Evolutionary conservation across 2,113 vertebrate species (phyloP), one percentile per base, ranked within the genome.

Genomic region (Burhinus oedicnemus): DNA sequence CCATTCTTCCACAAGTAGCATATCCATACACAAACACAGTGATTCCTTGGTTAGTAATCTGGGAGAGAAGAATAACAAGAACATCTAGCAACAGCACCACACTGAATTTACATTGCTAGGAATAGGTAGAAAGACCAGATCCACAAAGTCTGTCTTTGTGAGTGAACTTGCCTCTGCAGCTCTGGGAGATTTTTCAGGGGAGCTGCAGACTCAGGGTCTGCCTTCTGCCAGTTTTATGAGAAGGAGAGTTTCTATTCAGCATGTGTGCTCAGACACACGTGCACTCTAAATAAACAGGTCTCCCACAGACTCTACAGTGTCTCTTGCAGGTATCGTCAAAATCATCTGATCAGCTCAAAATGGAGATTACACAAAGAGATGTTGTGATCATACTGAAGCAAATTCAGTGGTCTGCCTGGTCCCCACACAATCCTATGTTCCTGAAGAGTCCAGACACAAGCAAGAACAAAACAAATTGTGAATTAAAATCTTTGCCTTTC

Each of bases 251-350:
- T 84, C 78, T 26, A 20, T 44, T 61, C 58, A 44, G 40, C 21
- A 3, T 7, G 5, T 30, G 29, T 61, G 18, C 45, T 76, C 4
- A 0, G 38, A 34, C 42, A 69, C 20, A 11, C 6, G 2, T 2
- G 12, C n/a, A 17, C 18, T 65, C 42, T 55, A n/a, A 83, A 44
- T 18, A 83, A 83, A 70, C 15, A 71, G 11, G 45, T 30, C 25
- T 36, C 38, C 38, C 66, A 27, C 34, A 65, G 51, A 87, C 40
- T 80, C 61, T 23, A 4, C 0, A 1, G 23, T 65, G 26, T 44
- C 15, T 90, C 52, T 72, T 72, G 55, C 54, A 86, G 52, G 12
- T 47, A 20, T 51, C 29, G 26, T 38, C 58, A 57, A 69, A 68
- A 83, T 32, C 60, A 45, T 42, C 12, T 27, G 11, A 27, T 49